Evolutionary conservation across 1,140 invertebrate species (phyloP), one percentile per base, ranked within the genome.

Genomic region (Caenorhabditis remanei): DNA sequence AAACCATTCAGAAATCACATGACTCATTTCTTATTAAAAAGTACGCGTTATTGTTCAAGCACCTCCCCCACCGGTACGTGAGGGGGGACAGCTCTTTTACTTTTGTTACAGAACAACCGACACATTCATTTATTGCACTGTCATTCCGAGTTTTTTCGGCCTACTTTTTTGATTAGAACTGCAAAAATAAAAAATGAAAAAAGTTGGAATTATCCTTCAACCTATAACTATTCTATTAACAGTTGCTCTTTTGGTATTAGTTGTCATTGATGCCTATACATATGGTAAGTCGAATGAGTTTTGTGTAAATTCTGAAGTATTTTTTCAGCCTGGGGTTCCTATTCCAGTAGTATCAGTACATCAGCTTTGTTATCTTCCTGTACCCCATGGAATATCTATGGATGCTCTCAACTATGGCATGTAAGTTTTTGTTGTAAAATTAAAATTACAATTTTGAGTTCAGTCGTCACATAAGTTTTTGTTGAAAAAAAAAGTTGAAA

Each of bases 1-100:
- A 53, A 79, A 79, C 71, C n/a, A 79, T 79, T 53, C 46, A 79
- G 14, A 79, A 79, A 24, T 79, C 71, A 19, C 46, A 48, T 79
- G 71, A 79, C 71, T 79, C 71, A 79, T 50, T 79, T 79, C 71
- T 79, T 79, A 79, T 53, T 79, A 79, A 41, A 79, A 79, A 79
- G 32, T 79, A 46, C 71, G 46, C 71, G 24, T 50, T 79, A 79
- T 79, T 79, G 71, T 79, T 79, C 71, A 79, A 50, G 71, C 71
- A 79, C 71, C 71, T 79, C 71, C 65, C 24, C 43, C 71, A 13
- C 43, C 63, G 63, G 63, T 67, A 67, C 63, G 7, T 40, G 24
- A 21, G 24, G 14, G 41, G 7, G 67, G 14, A 21, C 11, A 21
- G 21, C 24, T 32, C 32, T 32, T 32, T 32, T 32, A 32, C n/a